Percentiles rank a stretch among this genome's conserved stretches.
phyloP scores from a whole-genome alignment of 2,113 vertebrate genomes.

The Megaceryle maxima region DNA sequence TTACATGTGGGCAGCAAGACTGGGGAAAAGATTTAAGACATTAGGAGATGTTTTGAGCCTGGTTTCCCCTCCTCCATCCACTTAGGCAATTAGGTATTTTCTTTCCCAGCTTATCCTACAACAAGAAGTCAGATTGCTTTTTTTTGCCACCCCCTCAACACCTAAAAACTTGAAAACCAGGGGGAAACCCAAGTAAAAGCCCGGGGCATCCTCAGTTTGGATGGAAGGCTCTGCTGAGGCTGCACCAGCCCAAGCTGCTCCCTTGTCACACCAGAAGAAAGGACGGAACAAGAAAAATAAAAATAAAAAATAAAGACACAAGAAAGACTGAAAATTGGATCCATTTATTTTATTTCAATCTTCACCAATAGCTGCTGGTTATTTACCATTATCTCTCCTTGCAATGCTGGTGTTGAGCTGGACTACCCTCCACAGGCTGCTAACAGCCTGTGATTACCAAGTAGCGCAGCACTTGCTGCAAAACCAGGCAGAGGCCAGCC shows the following conservation, averaged over 20 bases:
- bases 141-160: neutral
- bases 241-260: neutral
- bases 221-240: neutral
- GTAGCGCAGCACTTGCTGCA: neutral
- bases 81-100: neutral
- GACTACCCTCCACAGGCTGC: neutral
- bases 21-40: neutral
- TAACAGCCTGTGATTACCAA: constrained; percentile 27
- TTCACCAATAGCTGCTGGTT: constrained; percentile 41
- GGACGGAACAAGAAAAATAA: neutral
- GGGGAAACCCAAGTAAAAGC: neutral
- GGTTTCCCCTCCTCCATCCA: neutral
- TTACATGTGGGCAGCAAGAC: constrained; percentile 22
- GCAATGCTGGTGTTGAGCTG: neutral
- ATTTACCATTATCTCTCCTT: constrained; percentile 48
- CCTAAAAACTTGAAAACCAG: neutral
- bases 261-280: neutral
- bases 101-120: neutral
- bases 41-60: neutral
- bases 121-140: neutral
- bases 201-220: neutral
- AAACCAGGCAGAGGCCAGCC: neutral
- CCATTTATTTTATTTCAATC: constrained; percentile 26
- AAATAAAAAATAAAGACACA: neutral
- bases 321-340: neutral